Evolutionary conservation across 2,113 vertebrate genomes (phyloP).

Genomic region (Leptobrachium leishanense): DNA sequence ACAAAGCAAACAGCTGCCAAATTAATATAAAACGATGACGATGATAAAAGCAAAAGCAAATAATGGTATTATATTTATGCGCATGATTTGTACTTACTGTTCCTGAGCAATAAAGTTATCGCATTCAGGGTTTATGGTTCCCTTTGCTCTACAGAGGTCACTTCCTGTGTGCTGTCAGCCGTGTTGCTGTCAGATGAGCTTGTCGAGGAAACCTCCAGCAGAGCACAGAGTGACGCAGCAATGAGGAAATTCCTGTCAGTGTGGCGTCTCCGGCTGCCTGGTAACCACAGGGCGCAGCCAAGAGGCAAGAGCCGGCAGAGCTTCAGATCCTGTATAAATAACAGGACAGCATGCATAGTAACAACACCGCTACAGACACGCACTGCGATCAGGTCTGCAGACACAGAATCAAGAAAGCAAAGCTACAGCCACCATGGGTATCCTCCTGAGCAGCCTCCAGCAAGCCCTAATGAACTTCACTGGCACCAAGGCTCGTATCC

Average conservation of each 20-base stretch:
- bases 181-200: neutral
- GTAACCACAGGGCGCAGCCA: neutral
- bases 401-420: neutral
- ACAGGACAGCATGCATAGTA: neutral
- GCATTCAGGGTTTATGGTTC: neutral
- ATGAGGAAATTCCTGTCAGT: neutral
- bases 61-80: no score
- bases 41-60: no score
- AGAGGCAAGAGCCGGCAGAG: neutral
- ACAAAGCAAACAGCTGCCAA: no score
- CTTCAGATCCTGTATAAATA: neutral
- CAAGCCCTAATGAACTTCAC: constrained; percentile 31
- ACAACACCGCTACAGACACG: neutral
- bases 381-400: neutral
- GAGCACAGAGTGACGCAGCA: constrained; percentile 14
- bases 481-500: constrained; percentile 33
- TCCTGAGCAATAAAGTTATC: constrained; percentile 22
- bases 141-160: neutral
- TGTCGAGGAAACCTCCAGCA: neutral
- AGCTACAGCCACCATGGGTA: constrained; percentile 28
- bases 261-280: neutral
- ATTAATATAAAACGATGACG: no score
- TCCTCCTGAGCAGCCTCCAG: constrained; percentile 36
- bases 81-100: no score
- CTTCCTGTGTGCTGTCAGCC: constrained; percentile 7